phyloP scores from a whole-genome alignment of 2,797 vertebrate genomes.

The Pipistrellus kuhlii region DNA sequence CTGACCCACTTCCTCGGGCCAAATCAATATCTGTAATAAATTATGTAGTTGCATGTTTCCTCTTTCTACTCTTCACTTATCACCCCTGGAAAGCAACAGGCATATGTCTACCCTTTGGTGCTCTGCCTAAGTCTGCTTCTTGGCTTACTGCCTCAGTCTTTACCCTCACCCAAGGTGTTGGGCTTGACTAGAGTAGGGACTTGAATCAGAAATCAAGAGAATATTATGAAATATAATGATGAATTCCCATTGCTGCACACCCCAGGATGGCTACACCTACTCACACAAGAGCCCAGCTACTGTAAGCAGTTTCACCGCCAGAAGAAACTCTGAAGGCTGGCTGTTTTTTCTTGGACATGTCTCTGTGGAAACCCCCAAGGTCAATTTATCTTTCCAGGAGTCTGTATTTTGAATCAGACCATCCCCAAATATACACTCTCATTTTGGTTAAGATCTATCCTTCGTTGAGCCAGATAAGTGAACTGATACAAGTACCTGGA shows the following conservation, averaged over 20 bases:
- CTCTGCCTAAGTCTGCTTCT: not conserved
- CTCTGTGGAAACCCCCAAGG: not conserved
- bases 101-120: not conserved
- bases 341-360: not conserved
- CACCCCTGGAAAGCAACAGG: not conserved
- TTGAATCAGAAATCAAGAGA: not conserved
- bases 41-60: conserved; percentile 37
- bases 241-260: too few species aligned
- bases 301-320: not conserved
- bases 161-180: accelerated
- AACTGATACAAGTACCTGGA: not conserved
- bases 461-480: not conserved
- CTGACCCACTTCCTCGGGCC: not conserved
- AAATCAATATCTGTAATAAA: conserved; percentile 66
- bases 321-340: not conserved
- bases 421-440: not conserved
- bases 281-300: accelerated
- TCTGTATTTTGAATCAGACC: not conserved
- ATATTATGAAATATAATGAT: not conserved
- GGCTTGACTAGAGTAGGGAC: not conserved
- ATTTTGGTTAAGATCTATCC: not conserved
- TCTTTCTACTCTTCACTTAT: not conserved
- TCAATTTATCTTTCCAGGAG: not conserved
- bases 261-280: accelerated
- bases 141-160: not conserved